Conservation (phyloP, 2,113 vertebrate species). For the Falcunculus frontatus region DNA sequence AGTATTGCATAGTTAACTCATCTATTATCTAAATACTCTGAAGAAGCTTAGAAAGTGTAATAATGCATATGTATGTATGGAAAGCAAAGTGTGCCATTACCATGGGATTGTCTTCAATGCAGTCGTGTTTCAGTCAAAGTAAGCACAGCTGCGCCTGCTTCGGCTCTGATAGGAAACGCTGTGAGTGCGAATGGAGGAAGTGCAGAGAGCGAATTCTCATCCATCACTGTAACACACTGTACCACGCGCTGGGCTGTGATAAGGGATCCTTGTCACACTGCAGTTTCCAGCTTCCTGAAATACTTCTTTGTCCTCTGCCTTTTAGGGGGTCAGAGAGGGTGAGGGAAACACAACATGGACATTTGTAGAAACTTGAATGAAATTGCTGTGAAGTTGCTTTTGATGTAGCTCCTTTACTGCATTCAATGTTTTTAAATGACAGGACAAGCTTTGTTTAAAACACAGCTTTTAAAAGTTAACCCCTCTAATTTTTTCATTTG, state of each 20-base stretch:
- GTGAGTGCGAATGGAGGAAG: slow-evolving; percentile 8
- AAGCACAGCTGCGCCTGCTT: slow-evolving; percentile 6
- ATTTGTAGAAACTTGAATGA: background rate
- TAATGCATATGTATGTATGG: background rate
- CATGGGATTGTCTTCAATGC: background rate
- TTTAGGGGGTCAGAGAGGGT: background rate
- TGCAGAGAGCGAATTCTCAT: slow-evolving; percentile 39
- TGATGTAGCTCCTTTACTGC: background rate
- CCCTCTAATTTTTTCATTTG: background rate
- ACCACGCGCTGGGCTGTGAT: slow-evolving; percentile 28
- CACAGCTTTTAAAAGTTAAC: background rate
- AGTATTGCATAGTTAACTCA: background rate
- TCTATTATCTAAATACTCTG: background rate
- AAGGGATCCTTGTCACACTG: slow-evolving; percentile 58
- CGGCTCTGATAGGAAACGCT: slow-evolving; percentile 39
- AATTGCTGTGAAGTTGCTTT: background rate
- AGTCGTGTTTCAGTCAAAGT: background rate
- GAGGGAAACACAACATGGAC: background rate
- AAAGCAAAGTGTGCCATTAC: background rate
- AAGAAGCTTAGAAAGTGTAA: background rate
- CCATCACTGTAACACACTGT: slow-evolving; percentile 52
- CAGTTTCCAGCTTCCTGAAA: slow-evolving; percentile 47
- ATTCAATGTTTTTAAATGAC: background rate
- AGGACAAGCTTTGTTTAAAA: background rate
- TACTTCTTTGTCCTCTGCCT: background rate